Evolutionary conservation across 2,888 invertebrate genomes (phyloP).

Genomic region (Masnerella sp.): DNA sequence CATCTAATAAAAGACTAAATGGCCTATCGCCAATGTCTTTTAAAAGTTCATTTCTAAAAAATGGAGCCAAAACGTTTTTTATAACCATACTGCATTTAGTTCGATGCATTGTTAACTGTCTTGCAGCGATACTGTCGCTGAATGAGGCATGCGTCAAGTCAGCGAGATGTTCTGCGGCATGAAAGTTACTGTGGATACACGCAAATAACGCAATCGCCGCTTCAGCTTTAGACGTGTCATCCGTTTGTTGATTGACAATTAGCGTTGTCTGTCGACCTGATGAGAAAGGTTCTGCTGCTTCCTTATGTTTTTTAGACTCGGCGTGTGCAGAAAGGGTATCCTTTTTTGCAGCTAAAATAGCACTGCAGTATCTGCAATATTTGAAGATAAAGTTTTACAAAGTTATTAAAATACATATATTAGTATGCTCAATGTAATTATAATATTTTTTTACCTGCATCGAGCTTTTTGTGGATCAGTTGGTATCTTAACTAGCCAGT

Average conservation of each 20-base stretch:
- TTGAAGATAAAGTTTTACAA: too few species aligned
- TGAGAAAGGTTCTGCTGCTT: constrained; percentile 12
- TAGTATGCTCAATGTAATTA: too few species aligned
- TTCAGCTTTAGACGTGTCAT: constrained; percentile 1
- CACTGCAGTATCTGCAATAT: too few species aligned
- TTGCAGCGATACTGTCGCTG: constrained; percentile 41
- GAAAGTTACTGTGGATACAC: neutral
- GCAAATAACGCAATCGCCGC: constrained; percentile 4
- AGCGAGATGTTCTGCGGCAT: constrained; percentile 25
- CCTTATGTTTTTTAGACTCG: neutral
- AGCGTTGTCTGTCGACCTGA: constrained; percentile 2
- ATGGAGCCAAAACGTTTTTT: constrained; percentile 55
- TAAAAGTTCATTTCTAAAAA: constrained; percentile 50
- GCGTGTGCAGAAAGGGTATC: too few species aligned
- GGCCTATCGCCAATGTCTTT: constrained; percentile 60
- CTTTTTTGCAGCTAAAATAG: too few species aligned
- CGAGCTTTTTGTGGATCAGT: too few species aligned
- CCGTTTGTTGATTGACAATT: neutral
- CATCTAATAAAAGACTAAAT: constrained; percentile 64
- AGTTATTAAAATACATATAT: too few species aligned
- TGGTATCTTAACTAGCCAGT: too few species aligned
- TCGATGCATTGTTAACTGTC: constrained; percentile 57
- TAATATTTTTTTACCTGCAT: too few species aligned
- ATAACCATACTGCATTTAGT: constrained; percentile 63
- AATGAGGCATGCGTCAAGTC: constrained; percentile 21